Evolutionary conservation across 30 jellyfish, hydroid and myxozoan species (phyloP).

Genomic region (Aurelia sp.): DNA sequence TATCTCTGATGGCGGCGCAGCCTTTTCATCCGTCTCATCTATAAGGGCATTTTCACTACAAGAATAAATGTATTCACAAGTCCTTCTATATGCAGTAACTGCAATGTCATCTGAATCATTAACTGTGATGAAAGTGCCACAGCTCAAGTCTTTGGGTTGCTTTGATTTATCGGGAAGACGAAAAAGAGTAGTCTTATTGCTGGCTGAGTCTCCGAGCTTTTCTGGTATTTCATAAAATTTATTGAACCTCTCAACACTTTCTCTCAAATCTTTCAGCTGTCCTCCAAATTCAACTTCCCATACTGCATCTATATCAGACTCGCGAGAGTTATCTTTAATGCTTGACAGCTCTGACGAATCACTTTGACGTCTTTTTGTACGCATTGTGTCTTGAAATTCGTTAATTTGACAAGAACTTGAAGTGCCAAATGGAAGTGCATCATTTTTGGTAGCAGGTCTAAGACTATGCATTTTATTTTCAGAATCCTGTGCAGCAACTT

Average conservation of each 20-base stretch:
- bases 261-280: conserved; percentile 33
- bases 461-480: too few species aligned
- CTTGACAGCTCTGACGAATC: not conserved
- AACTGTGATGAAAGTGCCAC: too few species aligned
- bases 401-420: too few species aligned
- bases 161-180: too few species aligned
- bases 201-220: too few species aligned
- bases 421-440: too few species aligned
- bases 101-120: not conserved
- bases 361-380: not conserved
- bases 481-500: too few species aligned
- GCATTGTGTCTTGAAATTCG: not conserved
- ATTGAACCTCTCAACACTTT: conserved; percentile 42
- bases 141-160: too few species aligned
- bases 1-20: not conserved
- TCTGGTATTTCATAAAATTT: conserved; percentile 9
- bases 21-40: not conserved
- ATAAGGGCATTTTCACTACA: not conserved
- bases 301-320: conserved; percentile 37
- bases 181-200: too few species aligned
- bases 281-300: conserved; percentile 56
- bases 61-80: not conserved
- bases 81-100: not conserved
- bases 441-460: too few species aligned
- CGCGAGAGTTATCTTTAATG: not conserved